Percentiles rank a stretch among this genome's conserved stretches.
These are phyloP conservation scores for Drosophila kambysellisi DNA, from an alignment of 2,888 invertebrate genomes.

Conservation along the genomic window DNA sequence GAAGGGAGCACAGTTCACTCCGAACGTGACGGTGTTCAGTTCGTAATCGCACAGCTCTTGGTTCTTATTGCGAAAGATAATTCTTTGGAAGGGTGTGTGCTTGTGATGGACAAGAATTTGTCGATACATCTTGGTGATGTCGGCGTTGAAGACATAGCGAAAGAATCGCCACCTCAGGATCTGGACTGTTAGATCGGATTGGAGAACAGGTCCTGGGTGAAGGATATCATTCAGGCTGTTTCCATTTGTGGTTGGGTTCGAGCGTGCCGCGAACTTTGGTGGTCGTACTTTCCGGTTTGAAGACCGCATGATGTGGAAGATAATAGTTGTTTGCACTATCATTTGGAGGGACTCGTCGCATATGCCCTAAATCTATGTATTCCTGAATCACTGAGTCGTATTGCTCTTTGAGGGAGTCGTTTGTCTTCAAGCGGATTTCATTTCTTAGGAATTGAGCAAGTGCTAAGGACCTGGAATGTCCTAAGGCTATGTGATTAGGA, in stretches of 20 bases:
- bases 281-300: neutral
- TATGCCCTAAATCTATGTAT: neutral
- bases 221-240: conserved; percentile 2
- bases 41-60: too few species aligned
- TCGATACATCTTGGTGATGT: neutral
- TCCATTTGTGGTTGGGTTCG: neutral
- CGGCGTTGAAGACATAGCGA: neutral
- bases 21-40: too few species aligned
- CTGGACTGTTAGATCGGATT: neutral
- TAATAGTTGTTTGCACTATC: neutral
- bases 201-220: neutral
- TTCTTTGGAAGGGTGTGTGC: neutral
- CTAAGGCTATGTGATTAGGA: too few species aligned
- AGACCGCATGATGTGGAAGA: neutral
- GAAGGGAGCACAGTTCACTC: too few species aligned
- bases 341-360: too few species aligned
- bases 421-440: too few species aligned
- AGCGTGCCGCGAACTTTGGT: neutral
- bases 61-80: neutral
- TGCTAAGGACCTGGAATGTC: too few species aligned
- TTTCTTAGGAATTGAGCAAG: too few species aligned
- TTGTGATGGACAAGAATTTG: neutral
- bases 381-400: too few species aligned
- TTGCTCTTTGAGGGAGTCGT: too few species aligned
- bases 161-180: neutral